phyloP scores from a whole-genome alignment of 2,888 invertebrate species.

The Ecdyonurus torrentis region DNA sequence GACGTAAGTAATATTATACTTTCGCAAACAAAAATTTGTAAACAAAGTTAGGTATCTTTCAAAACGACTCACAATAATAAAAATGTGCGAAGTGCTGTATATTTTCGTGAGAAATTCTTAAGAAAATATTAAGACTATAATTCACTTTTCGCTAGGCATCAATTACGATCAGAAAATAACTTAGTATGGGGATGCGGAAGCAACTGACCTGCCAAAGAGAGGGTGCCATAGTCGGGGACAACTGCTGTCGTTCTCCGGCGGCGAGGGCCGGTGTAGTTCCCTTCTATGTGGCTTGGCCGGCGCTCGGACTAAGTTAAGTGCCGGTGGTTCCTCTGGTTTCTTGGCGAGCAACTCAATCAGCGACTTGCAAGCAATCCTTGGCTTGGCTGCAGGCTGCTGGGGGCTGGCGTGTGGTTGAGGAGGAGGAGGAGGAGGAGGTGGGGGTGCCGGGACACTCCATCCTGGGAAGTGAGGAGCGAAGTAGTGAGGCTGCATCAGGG shows the following conservation, averaged over 20 bases:
- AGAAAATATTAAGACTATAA: too few species aligned
- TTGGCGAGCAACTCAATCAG: slow-evolving; percentile 35
- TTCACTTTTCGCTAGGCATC: too few species aligned
- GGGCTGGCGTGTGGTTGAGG: slow-evolving; percentile 23
- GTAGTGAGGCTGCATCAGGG: slow-evolving; percentile 13
- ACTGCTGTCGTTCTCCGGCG: slow-evolving; percentile 27
- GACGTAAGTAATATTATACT: too few species aligned
- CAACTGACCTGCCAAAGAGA: slow-evolving; percentile 65
- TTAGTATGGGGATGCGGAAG: too few species aligned
- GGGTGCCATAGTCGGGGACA: slow-evolving; percentile 69
- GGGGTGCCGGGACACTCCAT: slow-evolving; percentile 23
- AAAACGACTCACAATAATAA: too few species aligned
- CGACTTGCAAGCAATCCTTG: slow-evolving; percentile 27
- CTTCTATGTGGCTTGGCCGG: slow-evolving; percentile 24
- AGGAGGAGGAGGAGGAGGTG: slow-evolving; percentile 23
- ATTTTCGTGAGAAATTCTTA: too few species aligned
- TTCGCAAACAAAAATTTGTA: too few species aligned
- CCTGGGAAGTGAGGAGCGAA: slow-evolving; percentile 22
- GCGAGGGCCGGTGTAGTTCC: slow-evolving; percentile 28
- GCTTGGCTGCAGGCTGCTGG: slow-evolving; percentile 15
- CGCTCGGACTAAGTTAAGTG: slow-evolving; percentile 15
- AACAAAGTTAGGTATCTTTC: too few species aligned
- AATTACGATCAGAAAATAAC: too few species aligned
- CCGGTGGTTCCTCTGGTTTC: slow-evolving; percentile 20
- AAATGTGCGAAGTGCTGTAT: too few species aligned